phyloP scores from a whole-genome alignment of 2,888 invertebrate genomes.

The Myathropa florea region DNA sequence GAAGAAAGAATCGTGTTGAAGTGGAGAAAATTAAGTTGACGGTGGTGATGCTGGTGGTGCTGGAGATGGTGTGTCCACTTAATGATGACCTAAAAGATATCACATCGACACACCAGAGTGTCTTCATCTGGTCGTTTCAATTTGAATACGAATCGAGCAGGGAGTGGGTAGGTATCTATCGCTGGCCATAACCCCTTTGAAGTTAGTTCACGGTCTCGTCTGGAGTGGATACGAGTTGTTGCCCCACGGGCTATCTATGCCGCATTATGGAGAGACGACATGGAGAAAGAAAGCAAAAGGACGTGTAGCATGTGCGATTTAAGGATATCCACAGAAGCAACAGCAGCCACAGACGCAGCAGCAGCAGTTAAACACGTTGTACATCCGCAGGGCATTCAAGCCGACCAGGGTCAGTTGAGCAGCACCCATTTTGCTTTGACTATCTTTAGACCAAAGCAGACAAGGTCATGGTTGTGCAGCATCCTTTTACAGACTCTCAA shows the following conservation, averaged over 20 bases:
- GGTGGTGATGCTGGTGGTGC: neutral
- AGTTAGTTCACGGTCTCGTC: neutral
- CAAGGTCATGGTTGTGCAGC: slow-evolving; percentile 50
- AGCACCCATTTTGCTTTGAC: neutral
- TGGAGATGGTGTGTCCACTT: slow-evolving; percentile 23
- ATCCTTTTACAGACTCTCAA: slow-evolving; percentile 52
- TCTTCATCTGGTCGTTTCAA: slow-evolving; percentile 41
- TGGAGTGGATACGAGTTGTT: neutral
- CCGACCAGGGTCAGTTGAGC: slow-evolving; percentile 27
- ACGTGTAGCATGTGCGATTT: slow-evolving; percentile 5
- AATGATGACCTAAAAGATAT: slow-evolving; percentile 55
- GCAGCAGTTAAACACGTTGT: slow-evolving; percentile 30
- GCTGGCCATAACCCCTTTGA: slow-evolving; percentile 7
- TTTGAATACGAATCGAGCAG: slow-evolving; percentile 26
- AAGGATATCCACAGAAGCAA: slow-evolving; percentile 40
- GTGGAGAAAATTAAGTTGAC: slow-evolving; percentile 51
- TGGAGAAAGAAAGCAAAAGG: neutral
- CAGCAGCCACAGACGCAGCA: slow-evolving; percentile 12
- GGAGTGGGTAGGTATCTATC: neutral
- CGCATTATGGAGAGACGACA: slow-evolving; percentile 36
- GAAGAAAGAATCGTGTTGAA: slow-evolving; percentile 18
- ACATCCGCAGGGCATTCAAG: slow-evolving; percentile 34
- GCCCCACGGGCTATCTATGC: slow-evolving; percentile 4
- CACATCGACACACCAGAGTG: neutral
- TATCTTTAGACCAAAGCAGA: slow-evolving; percentile 15